These are phyloP conservation scores for Scopus umbretta DNA, from an alignment of 2,113 vertebrate genomes.

Conservation along the genomic window DNA sequence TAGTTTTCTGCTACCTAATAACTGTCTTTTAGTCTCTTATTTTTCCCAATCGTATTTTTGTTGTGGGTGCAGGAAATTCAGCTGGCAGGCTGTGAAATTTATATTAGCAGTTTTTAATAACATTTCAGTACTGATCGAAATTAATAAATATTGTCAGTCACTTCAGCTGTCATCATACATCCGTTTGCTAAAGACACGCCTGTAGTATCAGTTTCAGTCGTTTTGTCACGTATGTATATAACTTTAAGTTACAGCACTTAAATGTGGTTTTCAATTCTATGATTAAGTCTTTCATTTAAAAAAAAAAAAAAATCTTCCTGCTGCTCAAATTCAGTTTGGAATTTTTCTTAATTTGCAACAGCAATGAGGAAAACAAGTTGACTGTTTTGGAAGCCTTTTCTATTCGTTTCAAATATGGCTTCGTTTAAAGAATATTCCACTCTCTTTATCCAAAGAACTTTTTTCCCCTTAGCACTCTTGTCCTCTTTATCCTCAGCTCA, in stretches of 20 bases:
- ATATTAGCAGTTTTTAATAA: background rate
- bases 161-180: background rate
- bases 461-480: background rate
- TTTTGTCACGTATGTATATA: background rate
- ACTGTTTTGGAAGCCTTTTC: background rate
- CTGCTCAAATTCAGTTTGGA: background rate
- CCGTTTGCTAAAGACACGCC: fast-evolving
- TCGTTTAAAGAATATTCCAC: background rate
- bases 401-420: background rate
- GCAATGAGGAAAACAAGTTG: background rate
- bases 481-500: background rate
- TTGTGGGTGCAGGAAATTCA: background rate
- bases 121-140: background rate
- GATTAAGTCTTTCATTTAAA: background rate
- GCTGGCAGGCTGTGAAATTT: background rate
- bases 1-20: background rate
- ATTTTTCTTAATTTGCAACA: background rate
- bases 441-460: background rate
- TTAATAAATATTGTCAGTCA: background rate
- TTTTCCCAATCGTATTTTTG: background rate
- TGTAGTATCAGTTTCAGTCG: background rate
- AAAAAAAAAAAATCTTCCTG: background rate
- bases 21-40: background rate
- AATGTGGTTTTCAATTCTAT: background rate
- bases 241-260: background rate